Evolutionary conservation across 2,797 vertebrate genomes (phyloP).

Genomic region (Gallinago solitaria): DNA sequence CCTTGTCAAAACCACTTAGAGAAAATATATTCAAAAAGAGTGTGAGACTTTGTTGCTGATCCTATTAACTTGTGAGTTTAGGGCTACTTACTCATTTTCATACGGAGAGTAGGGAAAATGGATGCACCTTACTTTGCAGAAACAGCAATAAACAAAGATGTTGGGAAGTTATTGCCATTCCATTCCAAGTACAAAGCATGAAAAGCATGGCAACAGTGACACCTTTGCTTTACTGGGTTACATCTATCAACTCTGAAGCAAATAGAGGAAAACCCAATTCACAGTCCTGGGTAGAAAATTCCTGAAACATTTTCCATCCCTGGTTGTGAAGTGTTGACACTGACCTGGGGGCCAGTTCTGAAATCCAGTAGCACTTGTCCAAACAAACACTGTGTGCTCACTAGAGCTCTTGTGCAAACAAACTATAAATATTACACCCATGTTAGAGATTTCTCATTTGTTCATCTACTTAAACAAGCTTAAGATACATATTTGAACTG

Average conservation of each 20-base stretch:
- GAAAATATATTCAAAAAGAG: background rate
- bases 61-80: background rate
- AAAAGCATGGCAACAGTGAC: background rate
- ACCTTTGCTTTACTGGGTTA: background rate
- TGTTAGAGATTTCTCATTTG: slow-evolving; percentile 33
- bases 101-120: background rate
- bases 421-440: background rate
- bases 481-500: background rate
- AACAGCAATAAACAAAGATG: background rate
- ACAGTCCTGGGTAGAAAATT: background rate
- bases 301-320: background rate
- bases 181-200: background rate
- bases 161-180: background rate
- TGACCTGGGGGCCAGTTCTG: slow-evolving; percentile 55
- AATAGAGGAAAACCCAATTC: background rate
- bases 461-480: slow-evolving; percentile 17
- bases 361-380: slow-evolving; percentile 70
- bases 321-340: background rate
- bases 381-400: slow-evolving; percentile 62
- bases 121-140: background rate
- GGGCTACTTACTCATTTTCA: background rate
- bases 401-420: slow-evolving; percentile 52
- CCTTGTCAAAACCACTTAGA: background rate
- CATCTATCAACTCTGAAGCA: background rate
- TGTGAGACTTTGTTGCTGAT: background rate